Evolutionary conservation across 2,888 invertebrate species (phyloP), one percentile per base, ranked within the genome.

Genomic region (Strigamia transsilvanica): DNA sequence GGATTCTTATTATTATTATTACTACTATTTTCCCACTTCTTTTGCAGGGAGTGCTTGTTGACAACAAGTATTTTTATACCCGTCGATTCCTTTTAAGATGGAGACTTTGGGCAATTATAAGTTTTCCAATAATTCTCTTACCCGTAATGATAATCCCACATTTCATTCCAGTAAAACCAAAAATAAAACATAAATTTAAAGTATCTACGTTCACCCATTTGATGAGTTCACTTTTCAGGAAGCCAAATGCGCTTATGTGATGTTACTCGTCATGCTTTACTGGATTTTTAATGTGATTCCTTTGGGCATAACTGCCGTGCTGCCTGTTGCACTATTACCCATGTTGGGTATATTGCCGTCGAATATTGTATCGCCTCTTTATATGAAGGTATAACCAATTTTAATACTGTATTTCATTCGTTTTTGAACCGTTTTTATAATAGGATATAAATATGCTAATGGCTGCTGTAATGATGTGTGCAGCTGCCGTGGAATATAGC

Each of bases 211-310:
- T n/a, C n/a, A 18, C 15, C 6, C n/a, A 51, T 15, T n/a, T 15
- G 46, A 34, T 5, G 7, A 34, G 34, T 7, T 34, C 4, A 34
- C 3, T 79, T 80, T 32, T 2, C 83, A 87, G 86, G 85, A 85
- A 81, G 84, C 84, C n/a, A 82, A 83, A 81, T 86, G 86, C 82
- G 86, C 85, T 4, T 87, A 86, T 83, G 84, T 84, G 3, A 84
- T 87, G 46, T 38, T 85, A 21, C 27, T 85, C 13, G 85, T 85
- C 84, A 83, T 82, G 10, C 46, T 83, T 7, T 84, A 83, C 78
- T 85, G 85, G 85, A 81, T 85, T 18, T 83, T 84, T n/a, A 84
- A 85, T 79, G 84, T 80, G 10, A 23, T 85, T 12, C 85, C 85
- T n/a, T 73, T 85, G 32, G 82, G 85, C n/a, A 82, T 83, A 12